Base-by-base conservation (phyloP, 2,113 vertebrate genomes). In the Gallinago jamesoni region DNA sequence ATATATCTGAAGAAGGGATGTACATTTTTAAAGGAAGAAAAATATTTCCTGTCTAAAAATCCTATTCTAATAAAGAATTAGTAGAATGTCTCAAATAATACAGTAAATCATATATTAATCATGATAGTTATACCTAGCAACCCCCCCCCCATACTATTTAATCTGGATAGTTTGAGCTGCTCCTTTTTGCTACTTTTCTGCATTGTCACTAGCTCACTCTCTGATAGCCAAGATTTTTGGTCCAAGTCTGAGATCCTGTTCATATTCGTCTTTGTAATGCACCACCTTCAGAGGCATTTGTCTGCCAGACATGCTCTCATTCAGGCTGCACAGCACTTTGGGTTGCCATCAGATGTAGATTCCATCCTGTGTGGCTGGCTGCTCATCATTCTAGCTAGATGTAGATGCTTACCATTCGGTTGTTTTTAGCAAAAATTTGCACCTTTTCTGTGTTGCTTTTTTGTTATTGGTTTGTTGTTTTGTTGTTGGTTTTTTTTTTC, bases 381-480 rank as follows among this genome's bases (percentile, higher is more conserved):
- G 33, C 11, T 74, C 1, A 0, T 74, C 0, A 0, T 59, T 83
- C 27, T 39, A 55, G 28, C 20, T 77, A 82, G 68, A 60, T 21
- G 7, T 7, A 59, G 11, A 14, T 41, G 14, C 1, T 47, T 76
- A 50, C 24, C 19, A 13, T 27, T 74, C 33, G 47, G 27, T 31
- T 85, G 12, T 25, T 78, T 24, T 37, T 14, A 30, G 12, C 13
- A 63, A 37, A 86, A 43, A 39, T 67, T 56, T 70, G 6, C 62
- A 47, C 7, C 10, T 78, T 87, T 86, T 55, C 55, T 63, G 0
- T 78, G 21, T 28, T 62, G 19, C 3, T 70, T 87, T 63, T 73
- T 11, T 37, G 6, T 30, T 31, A n/a, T 22, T 69, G 20, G 9
- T 19, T 89, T 79, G 12, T 24, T 43, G 20, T 17, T 78, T 87